Percentiles rank a stretch among this genome's conserved stretches.
These are phyloP conservation scores for Pheosia tremula DNA, from an alignment of 2,888 invertebrate genomes.

Conservation along the genomic window DNA sequence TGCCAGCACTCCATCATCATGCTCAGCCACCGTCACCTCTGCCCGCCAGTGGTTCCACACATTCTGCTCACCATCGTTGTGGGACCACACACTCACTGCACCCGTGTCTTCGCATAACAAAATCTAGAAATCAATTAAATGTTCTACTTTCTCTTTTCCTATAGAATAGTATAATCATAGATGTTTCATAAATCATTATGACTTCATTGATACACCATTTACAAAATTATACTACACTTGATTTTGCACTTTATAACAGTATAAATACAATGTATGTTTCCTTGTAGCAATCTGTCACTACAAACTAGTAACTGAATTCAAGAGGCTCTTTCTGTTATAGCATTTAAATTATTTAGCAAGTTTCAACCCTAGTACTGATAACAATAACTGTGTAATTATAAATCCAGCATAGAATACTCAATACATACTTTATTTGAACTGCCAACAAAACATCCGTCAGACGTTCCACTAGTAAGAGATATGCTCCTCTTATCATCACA, in stretches of 20 bases:
- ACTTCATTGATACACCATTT: no score
- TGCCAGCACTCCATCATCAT: slow-evolving; percentile 67
- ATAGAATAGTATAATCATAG: no score
- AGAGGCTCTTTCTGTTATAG: no score
- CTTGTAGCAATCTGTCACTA: no score
- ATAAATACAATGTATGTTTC: no score
- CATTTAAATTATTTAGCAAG: no score
- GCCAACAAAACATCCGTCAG: slow-evolving; percentile 74
- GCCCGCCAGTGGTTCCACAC: slow-evolving; percentile 68
- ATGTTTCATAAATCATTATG: no score
- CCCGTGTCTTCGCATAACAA: slow-evolving; percentile 77
- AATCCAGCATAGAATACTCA: no score
- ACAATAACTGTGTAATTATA: neutral
- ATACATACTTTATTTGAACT: slow-evolving; percentile 61
- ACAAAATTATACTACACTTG: no score
- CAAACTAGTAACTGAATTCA: no score
- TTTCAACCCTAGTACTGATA: neutral
- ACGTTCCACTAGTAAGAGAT: slow-evolving; percentile 62
- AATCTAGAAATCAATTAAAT: slow-evolving; percentile 50
- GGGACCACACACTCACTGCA: slow-evolving; percentile 67
- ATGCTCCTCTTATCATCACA: slow-evolving; percentile 57
- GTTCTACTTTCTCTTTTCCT: neutral
- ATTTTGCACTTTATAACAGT: no score
- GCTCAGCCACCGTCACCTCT: slow-evolving; percentile 66
- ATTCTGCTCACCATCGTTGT: slow-evolving; percentile 39